Evolutionary conservation across 1,140 invertebrate genomes (phyloP), one percentile per base, ranked within the genome.

Genomic region (Aethina tumida): DNA sequence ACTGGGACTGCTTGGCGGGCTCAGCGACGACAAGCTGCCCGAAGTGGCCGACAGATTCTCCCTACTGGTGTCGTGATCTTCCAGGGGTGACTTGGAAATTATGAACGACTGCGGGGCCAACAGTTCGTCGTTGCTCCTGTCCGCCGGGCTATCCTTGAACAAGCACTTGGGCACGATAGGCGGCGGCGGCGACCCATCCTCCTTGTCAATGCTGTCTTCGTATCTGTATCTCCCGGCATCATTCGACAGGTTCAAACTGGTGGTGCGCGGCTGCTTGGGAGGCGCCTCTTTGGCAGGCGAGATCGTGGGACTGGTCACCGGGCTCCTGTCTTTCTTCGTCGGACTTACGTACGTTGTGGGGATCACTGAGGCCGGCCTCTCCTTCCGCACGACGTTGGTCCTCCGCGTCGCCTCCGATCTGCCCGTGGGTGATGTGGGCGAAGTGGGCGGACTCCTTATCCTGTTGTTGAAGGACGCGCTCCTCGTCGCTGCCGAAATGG

Each of bases 341-440:
- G 45, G 26, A 46, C 37, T 4, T 45, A 55, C 27, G 52, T 53
- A 54, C 43, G 55, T 39, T 32, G 57, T 47, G 9, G 58, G 56
- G 13, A 59, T 55, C 12, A 58, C 49, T 5, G 57, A 59, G 3
- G 49, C 55, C 4, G 60, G 60, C n/a, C 59, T 40, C 21, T 62
- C 56, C 34, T 55, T 47, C 9, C 49, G 40, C 2, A 44, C 42
- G 16, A 53, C 19, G 49, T 66, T 50, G 36, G 59, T 25, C 40
- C 62, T 19, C 47, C 43, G 44, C 30, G 56, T 45, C 45, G 64
- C 47, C 51, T 69, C 47, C 49, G 52, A 50, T n/a, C 47, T 26
- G 9, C 52, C 35, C 5, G 71, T 68, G 8, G 68, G 68, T 3
- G 67, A 66, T 20, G 70, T 59, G 10, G 69, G 67, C 8, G 69